phyloP scores from a whole-genome alignment of 2,888 invertebrate species.

The Idaea biselata region DNA sequence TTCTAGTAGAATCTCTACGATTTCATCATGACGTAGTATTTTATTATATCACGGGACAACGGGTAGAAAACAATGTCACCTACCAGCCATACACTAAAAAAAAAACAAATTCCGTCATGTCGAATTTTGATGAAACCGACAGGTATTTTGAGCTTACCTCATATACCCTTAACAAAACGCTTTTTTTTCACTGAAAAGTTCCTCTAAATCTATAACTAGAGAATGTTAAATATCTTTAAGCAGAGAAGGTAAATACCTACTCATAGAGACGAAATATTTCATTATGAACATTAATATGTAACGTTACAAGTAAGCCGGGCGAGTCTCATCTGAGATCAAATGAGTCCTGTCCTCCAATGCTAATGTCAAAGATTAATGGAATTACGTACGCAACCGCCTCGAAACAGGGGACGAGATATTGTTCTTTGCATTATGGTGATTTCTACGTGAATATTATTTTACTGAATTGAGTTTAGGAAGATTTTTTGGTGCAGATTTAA shows the following conservation, averaged over 20 bases:
- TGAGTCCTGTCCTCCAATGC: constrained; percentile 62
- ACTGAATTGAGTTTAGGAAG: constrained; percentile 24
- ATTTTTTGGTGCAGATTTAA: too few relatives aligned
- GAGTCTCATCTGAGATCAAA: constrained; percentile 55
- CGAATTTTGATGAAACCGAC: too few relatives aligned
- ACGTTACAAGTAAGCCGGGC: constrained; percentile 48
- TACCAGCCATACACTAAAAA: too few relatives aligned
- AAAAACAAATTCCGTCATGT: too few relatives aligned
- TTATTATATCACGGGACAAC: too few relatives aligned
- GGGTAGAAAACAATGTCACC: too few relatives aligned
- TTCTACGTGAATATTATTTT: constrained; percentile 41
- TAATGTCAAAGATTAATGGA: constrained; percentile 70
- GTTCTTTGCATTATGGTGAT: constrained; percentile 43
- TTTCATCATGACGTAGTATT: too few relatives aligned
- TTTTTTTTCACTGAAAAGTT: too few relatives aligned
- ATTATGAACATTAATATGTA: constrained; percentile 57
- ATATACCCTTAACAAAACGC: too few relatives aligned
- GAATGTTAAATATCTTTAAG: constrained; percentile 6
- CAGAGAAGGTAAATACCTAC: constrained; percentile 9
- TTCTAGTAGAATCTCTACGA: too few relatives aligned
- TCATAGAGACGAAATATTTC: constrained; percentile 48
- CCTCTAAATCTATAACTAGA: not conserved
- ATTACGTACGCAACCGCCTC: constrained; percentile 52
- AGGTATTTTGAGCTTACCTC: too few relatives aligned
- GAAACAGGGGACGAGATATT: constrained; percentile 47